Base-by-base conservation (phyloP, 2,113 vertebrate species). In the Acanthisitta chloris region DNA sequence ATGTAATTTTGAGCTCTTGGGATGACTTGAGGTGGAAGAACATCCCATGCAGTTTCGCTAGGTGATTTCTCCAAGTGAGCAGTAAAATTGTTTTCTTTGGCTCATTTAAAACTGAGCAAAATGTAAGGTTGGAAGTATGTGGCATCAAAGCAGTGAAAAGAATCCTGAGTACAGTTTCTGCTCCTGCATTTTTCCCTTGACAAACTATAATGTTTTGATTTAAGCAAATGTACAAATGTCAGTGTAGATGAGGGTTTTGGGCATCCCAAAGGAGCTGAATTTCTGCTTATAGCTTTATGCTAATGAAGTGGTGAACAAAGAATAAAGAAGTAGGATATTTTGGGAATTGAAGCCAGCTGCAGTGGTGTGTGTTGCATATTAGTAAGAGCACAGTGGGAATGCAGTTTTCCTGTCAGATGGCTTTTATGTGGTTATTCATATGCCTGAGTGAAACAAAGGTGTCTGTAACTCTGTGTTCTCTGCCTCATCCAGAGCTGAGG, bases 391-490 rank as follows among this genome's bases (percentile, higher is more conserved):
- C 40, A 4, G 3, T 90, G 74, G 62, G 49, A 81, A 42, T 43
- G 42, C 13, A 26, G 48, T 81, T 90, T 58, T 9, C 43, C 58
- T 85, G 31, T 70, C 40, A 52, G 59, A 18, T 14, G 57, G 10
- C 72, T 84, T 88, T 92, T 13, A 40, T 91, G 91, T 88, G 86
- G 64, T 90, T 92, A 42, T 64, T 88, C 14, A 6, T 18, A 14
- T 45, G 43, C 14, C 14, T 2, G 23, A 34, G 31, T 91, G 69
- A 66, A 91, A 90, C 42, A 40, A 51, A 81, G 51, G 28, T 61
- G 28, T n/a, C 5, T 67, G 4, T 21, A 48, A 26, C n/a, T 61
- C 3, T 57, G 18, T 45, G 7, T 81, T 6, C 6, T 45, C 25
- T 61, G 14, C 49, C 55, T 77, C 24, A 55, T 79, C 61, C 59